Evolutionary conservation across 2,888 invertebrate species (phyloP), one percentile per base, ranked within the genome.

Genomic region (Orgyia antiqua): DNA sequence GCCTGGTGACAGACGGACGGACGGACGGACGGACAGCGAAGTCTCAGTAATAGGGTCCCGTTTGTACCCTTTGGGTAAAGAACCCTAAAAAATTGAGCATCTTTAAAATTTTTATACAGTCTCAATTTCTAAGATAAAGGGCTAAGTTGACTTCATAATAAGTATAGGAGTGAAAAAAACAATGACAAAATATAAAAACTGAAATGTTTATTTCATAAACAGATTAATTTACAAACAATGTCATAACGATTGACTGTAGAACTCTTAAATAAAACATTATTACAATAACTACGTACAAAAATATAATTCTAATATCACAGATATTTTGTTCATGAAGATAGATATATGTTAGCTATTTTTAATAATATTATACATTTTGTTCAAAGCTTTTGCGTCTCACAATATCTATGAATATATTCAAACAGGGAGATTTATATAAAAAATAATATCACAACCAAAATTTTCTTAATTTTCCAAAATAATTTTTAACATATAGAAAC

Each of bases 121-220:
- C n/a, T n/a, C n/a, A n/a, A n/a, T n/a, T n/a, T n/a, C n/a, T n/a
- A n/a, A n/a, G n/a, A n/a, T n/a, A n/a, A n/a, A n/a, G n/a, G n/a
- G n/a, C n/a, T n/a, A n/a, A n/a, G n/a, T n/a, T n/a, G n/a, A n/a
- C n/a, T n/a, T n/a, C n/a, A n/a, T n/a, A n/a, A n/a, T n/a, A n/a
- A n/a, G n/a, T n/a, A n/a, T n/a, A n/a, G n/a, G n/a, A n/a, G n/a
- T n/a, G n/a, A n/a, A n/a, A n/a, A n/a, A n/a, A n/a, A n/a, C n/a
- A n/a, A n/a, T n/a, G n/a, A n/a, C n/a, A n/a, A n/a, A n/a, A n/a
- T n/a, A n/a, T n/a, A n/a, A n/a, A n/a, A n/a, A 1, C 9, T 8
- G 2, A 59, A 58, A 62, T 75, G 78, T 82, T 80, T 82, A 82
- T 82, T 82, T 71, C 29, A 79, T 82, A 82, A 82, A 82, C 82